Evolutionary conservation across 2,113 vertebrate genomes (phyloP).

Genomic region (Heptranchias perlo): DNA sequence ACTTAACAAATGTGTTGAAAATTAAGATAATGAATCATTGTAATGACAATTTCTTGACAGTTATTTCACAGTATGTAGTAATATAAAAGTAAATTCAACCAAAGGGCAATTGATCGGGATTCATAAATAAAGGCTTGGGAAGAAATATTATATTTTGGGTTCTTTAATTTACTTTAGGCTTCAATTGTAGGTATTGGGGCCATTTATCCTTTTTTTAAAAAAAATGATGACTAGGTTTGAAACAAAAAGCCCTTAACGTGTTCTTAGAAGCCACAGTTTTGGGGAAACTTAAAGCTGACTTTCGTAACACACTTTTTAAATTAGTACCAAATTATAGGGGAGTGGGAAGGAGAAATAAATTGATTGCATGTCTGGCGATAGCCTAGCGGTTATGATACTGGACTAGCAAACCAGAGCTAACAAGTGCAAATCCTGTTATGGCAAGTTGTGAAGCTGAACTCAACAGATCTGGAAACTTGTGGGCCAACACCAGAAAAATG

Average conservation of each 20-base stretch:
- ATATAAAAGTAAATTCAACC: background rate
- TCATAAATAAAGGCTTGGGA: background rate
- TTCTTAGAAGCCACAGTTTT: background rate
- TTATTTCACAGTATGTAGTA: background rate
- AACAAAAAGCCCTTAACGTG: background rate
- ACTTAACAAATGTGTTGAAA: background rate
- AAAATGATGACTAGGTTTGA: background rate
- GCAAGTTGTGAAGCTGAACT: too few species aligned
- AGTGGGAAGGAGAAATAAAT: background rate
- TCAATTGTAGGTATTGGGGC: background rate
- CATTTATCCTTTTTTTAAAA: background rate
- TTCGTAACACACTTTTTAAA: background rate
- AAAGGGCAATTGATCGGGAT: background rate
- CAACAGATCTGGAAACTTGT: background rate
- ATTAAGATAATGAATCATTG: background rate
- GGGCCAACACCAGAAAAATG: background rate
- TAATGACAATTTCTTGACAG: background rate
- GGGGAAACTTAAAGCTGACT: background rate
- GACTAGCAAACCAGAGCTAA: background rate
- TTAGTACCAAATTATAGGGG: background rate
- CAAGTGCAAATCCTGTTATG: too few species aligned
- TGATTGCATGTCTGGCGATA: background rate
- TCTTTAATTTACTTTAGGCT: background rate
- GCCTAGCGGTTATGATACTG: background rate
- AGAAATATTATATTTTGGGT: background rate